A percentile compares a stretch with the other conserved stretches of the same genome.
Evolutionary conservation across 2,888 invertebrate species (phyloP).

Genomic region (Hylaea fasciaria): DNA sequence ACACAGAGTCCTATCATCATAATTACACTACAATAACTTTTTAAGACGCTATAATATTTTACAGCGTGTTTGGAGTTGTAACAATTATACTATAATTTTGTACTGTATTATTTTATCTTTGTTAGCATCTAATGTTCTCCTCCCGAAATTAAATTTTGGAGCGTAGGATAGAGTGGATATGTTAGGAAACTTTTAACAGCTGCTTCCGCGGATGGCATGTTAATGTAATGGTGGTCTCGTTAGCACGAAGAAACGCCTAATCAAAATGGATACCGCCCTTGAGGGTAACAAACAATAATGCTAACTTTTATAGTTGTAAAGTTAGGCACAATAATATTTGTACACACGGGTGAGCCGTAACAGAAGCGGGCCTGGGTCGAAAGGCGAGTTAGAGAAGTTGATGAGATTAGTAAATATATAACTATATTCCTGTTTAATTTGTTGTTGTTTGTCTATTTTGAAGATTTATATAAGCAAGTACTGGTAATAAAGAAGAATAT

Average conservation of each 20-base stretch:
- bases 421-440: too few relatives aligned
- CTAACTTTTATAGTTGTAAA: conserved; percentile 15
- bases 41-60: conserved; percentile 29
- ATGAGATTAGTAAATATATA: too few relatives aligned
- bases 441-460: too few relatives aligned
- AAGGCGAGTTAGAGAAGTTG: too few relatives aligned
- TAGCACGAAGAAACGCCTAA: conserved; percentile 21
- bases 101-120: conserved; percentile 27
- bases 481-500: too few relatives aligned
- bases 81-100: conserved; percentile 26
- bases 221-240: conserved; percentile 32
- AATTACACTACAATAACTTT: conserved; percentile 22
- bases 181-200: conserved; percentile 34
- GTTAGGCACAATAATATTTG: conserved; percentile 14
- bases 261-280: conserved; percentile 21
- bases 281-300: conserved; percentile 19
- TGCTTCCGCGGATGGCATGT: conserved; percentile 29
- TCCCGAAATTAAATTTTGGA: not conserved
- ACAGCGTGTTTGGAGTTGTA: conserved; percentile 23
- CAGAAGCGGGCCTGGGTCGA: not conserved
- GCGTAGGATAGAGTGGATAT: not conserved
- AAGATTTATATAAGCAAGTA: too few relatives aligned
- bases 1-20: conserved; percentile 23
- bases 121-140: conserved; percentile 18
- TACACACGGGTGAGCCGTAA: not conserved